These are phyloP conservation scores for Drosophila subsilvestris DNA, from an alignment of 2,888 invertebrate species.

Conservation along the genomic window DNA sequence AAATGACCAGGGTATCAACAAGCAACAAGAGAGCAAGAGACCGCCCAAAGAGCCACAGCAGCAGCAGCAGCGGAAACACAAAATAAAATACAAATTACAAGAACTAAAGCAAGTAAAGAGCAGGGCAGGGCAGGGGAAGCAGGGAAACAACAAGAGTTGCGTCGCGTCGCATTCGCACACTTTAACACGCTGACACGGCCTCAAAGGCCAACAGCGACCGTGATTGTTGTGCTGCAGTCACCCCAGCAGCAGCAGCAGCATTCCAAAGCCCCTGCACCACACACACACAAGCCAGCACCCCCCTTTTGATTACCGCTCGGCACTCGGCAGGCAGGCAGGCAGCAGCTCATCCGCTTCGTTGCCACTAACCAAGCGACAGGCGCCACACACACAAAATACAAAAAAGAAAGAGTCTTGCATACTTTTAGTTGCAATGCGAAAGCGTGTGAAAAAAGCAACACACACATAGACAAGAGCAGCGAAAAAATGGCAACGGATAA, in stretches of 20 bases:
- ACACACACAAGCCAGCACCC: neutral
- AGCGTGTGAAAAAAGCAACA: slow-evolving; percentile 69
- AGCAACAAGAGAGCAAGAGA: neutral
- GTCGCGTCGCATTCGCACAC: neutral
- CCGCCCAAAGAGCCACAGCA: slow-evolving; percentile 8
- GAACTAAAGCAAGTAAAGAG: slow-evolving; percentile 40
- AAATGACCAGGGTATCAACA: neutral
- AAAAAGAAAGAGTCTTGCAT: slow-evolving; percentile 69
- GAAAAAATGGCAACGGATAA: slow-evolving; percentile 25
- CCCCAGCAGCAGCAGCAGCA: neutral
- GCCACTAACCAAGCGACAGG: slow-evolving; percentile 39
- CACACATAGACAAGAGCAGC: slow-evolving; percentile 30
- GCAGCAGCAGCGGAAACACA: slow-evolving; percentile 22
- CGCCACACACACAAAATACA: slow-evolving; percentile 15
- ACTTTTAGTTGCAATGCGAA: slow-evolving; percentile 67
- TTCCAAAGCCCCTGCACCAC: neutral
- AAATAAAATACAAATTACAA: slow-evolving; percentile 70
- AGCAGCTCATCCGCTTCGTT: slow-evolving; percentile 57
- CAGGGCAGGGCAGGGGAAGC: neutral
- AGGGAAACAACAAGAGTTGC: neutral
- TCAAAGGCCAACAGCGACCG: slow-evolving; percentile 64
- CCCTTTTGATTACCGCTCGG: slow-evolving; percentile 17
- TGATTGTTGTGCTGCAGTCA: slow-evolving; percentile 54
- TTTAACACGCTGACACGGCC: slow-evolving; percentile 30
- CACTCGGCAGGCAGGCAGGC: slow-evolving; percentile 11